phyloP scores from a whole-genome alignment of 1,140 invertebrate species.

The Armadillidium nasatum region DNA sequence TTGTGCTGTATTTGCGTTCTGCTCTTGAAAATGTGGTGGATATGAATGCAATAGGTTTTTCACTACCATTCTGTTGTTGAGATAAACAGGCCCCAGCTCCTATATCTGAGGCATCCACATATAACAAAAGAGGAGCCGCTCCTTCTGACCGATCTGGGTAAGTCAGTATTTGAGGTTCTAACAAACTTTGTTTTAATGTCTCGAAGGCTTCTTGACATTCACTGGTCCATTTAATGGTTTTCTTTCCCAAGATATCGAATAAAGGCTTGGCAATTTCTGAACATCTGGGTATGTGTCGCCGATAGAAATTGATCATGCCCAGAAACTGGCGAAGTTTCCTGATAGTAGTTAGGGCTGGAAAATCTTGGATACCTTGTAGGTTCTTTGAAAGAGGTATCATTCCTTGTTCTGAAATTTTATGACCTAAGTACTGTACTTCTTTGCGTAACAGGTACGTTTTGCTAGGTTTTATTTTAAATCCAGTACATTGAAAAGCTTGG shows the following conservation, averaged over 20 bases:
- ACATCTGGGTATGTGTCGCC: constrained; percentile 7
- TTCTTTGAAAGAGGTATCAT: neutral
- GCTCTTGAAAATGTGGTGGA: constrained; percentile 3
- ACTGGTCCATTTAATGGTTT: neutral
- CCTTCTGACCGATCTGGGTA: constrained; percentile 8
- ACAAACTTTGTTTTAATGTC: neutral
- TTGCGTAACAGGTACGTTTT: neutral
- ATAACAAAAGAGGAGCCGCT: neutral
- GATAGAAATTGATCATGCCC: neutral
- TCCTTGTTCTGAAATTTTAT: neutral
- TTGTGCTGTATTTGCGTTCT: constrained; percentile 4
- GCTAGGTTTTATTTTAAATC: neutral
- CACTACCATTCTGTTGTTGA: neutral
- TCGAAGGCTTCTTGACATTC: neutral
- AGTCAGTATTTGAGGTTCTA: neutral
- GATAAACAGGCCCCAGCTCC: constrained; percentile 12
- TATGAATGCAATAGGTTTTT: constrained; percentile 17
- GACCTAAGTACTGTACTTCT: neutral
- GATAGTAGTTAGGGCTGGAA: neutral
- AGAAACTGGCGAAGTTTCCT: neutral
- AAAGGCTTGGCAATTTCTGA: constrained; percentile 16
- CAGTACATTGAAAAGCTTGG: neutral
- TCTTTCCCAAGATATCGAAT: neutral
- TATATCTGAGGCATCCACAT: constrained; percentile 19
- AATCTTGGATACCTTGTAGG: neutral